These are phyloP conservation scores for Abrostola triplasia DNA, from an alignment of 2,888 invertebrate genomes.

Conservation along the genomic window DNA sequence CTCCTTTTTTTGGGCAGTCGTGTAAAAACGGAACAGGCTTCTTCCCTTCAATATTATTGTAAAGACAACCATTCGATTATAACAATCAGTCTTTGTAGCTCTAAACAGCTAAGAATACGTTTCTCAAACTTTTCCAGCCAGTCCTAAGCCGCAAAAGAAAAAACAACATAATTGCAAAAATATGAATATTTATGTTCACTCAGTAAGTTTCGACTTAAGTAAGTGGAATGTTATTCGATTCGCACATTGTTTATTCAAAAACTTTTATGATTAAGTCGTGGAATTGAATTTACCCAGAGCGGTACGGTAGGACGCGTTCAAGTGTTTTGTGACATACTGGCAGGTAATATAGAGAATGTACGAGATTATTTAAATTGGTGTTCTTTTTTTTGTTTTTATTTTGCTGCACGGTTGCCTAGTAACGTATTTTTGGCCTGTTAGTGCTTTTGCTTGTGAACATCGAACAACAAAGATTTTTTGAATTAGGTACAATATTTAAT, in stretches of 20 bases:
- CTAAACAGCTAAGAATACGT: too few relatives aligned
- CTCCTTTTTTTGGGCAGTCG: too few relatives aligned
- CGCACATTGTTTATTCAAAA: constrained; percentile 71
- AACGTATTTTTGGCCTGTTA: too few relatives aligned
- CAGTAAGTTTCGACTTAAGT: constrained; percentile 41
- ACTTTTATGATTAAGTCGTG: constrained; percentile 73
- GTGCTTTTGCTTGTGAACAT: too few relatives aligned
- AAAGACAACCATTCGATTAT: too few relatives aligned
- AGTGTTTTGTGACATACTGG: constrained; percentile 45
- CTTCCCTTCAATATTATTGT: too few relatives aligned
- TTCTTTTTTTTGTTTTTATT: neutral
- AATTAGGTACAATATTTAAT: too few relatives aligned
- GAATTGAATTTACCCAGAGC: constrained; percentile 65
- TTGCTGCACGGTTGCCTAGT: too few relatives aligned
- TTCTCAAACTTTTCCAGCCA: neutral
- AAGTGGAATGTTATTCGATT: constrained; percentile 56
- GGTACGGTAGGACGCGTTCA: constrained; percentile 39
- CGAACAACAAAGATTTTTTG: too few relatives aligned
- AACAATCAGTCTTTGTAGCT: too few relatives aligned
- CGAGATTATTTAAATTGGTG: neutral
- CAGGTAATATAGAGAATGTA: neutral
- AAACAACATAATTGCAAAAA: constrained; percentile 4
- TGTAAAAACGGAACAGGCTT: too few relatives aligned
- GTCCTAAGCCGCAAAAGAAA: neutral
- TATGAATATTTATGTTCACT: constrained; percentile 35